These are phyloP conservation scores for Fulica atra DNA, from an alignment of 2,113 vertebrate species.

Conservation along the genomic window DNA sequence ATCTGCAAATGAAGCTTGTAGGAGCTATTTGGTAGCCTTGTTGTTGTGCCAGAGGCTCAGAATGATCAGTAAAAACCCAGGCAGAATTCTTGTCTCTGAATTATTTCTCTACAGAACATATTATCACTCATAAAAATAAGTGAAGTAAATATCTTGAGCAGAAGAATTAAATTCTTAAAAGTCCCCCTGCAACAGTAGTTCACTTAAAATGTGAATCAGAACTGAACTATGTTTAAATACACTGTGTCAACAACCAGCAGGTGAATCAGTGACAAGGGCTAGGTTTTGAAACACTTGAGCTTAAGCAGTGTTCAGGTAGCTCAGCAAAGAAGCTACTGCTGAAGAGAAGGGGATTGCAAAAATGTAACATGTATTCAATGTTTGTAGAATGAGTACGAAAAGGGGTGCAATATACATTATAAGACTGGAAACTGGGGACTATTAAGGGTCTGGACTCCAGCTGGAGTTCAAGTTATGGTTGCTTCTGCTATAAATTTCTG, in stretches of 20 bases:
- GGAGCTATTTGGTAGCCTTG: not conserved
- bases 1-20: not conserved
- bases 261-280: not conserved
- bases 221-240: not conserved
- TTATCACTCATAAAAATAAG: not conserved
- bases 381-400: not conserved
- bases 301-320: not conserved
- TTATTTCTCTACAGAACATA: not conserved
- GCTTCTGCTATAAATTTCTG: not conserved
- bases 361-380: not conserved
- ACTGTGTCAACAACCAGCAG: not conserved
- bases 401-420: not conserved
- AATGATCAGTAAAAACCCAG: not conserved
- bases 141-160: not conserved
- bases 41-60: not conserved
- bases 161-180: not conserved
- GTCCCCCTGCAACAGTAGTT: not conserved
- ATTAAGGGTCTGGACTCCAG: not conserved
- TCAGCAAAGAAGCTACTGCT: not conserved
- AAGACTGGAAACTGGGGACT: not conserved
- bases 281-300: not conserved
- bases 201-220: not conserved
- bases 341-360: not conserved
- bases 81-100: not conserved
- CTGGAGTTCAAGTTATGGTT: not conserved